Base-by-base conservation (phyloP, 2,797 vertebrate species). In the Rhynchonycteris naso region DNA sequence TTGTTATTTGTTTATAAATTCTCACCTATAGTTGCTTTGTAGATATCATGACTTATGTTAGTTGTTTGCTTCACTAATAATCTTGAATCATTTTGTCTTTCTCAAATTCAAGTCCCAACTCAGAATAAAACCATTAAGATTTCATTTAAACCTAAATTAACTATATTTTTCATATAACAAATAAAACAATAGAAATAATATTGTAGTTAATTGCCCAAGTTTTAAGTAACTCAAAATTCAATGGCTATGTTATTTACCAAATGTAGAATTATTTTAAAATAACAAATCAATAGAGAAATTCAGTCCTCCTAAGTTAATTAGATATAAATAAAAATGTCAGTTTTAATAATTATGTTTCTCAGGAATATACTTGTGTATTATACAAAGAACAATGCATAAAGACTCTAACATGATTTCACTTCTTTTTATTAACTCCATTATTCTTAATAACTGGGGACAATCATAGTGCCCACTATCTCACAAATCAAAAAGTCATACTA, bases 191-290 rank as follows among this genome's bases (percentile, higher is more conserved):
- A 58, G 35, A 93, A 85, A 19, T 66, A 66, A 74, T 15, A 79
- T 83, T 87, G 52, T 88, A 47, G 74, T 61, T 61, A 19, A 93
- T 83, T 71, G 1, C 38, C 26, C 12, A 74, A 88, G 63, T 88
- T 85, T 95, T 88, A 93, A 88, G 75, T 93, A 88, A 91, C 16
- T 78, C 47, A 91, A 59, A 95, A 72, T 91, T 71, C 54, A 56
- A 71, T 47, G 76, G 8, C 1, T 65, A 52, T 26, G 33, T 69
- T 21, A 63, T 84, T 88, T 79, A 90, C 4, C 4, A 89, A 91
- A 54, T 15, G n/a, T 56, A 75, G 16, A 52, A 33, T 69, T 68
- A 52, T 52, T 68, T 21, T 4, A 52, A 65, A 65, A 71, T 58
- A 54, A 83, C 12, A 61, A 69, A 13, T 47, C 69, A 63, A 88